A percentile compares a stretch with the other conserved stretches of the same genome.
These are phyloP conservation scores for Sylvicola fuscatus DNA, from an alignment of 2,888 invertebrate genomes.

Conservation along the genomic window DNA sequence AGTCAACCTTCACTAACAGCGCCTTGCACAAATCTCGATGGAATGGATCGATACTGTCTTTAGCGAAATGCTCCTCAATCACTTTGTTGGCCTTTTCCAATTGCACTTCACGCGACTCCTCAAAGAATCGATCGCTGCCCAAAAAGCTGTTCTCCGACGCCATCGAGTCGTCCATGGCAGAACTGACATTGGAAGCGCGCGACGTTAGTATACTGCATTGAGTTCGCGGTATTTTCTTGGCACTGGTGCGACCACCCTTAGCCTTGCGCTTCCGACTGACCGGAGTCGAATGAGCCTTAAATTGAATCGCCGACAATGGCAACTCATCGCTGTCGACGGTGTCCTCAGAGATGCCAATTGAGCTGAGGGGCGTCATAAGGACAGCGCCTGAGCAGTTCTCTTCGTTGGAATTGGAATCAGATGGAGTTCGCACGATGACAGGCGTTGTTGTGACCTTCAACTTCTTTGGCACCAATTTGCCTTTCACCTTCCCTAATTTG, in stretches of 20 bases:
- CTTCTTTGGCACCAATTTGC: neutral
- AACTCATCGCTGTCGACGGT: constrained; percentile 10
- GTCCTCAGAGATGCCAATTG: constrained; percentile 3
- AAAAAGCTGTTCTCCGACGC: constrained; percentile 25
- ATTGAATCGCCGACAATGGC: constrained; percentile 15
- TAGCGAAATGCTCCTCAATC: constrained; percentile 20
- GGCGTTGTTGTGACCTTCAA: too few relatives aligned
- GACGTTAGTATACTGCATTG: neutral
- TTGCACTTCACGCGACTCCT: constrained; percentile 20
- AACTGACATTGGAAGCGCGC: constrained; percentile 5
- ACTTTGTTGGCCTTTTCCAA: constrained; percentile 20
- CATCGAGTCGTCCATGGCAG: constrained; percentile 13
- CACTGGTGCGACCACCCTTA: neutral
- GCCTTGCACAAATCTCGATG: constrained; percentile 47
- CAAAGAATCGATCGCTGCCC: constrained; percentile 20
- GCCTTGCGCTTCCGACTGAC: too few relatives aligned
- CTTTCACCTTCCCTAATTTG: neutral
- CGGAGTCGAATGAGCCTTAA: constrained; percentile 6
- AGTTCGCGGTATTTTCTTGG: constrained; percentile 1
- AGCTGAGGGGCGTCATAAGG: too few relatives aligned
- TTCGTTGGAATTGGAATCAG: too few relatives aligned
- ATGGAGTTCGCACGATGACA: too few relatives aligned
- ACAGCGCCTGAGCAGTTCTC: too few relatives aligned
- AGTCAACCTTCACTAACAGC: constrained; percentile 50
- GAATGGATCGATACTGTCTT: constrained; percentile 55